Conservation (phyloP, 2,888 invertebrate species). For the Aspidiotus rigidus region DNA sequence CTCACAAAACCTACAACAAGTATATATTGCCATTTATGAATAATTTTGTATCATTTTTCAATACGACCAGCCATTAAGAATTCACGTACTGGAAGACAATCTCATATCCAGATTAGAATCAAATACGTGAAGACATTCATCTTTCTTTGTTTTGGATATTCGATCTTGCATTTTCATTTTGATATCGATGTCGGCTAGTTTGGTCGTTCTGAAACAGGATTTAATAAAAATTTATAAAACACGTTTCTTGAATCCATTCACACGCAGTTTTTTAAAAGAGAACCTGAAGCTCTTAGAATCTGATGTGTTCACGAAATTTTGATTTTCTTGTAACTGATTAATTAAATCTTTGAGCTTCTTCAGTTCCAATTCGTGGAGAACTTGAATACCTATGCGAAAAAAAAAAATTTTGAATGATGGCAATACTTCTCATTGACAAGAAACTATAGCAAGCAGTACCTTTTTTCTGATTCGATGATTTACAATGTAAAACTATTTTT, state of each 20-base stretch:
- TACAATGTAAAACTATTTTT: conserved; percentile 43
- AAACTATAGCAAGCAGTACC: neutral
- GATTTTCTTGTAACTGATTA: neutral
- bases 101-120: conserved; percentile 34
- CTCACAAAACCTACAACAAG: conserved; percentile 53
- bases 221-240: neutral
- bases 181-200: neutral
- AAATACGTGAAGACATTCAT: conserved; percentile 29
- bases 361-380: neutral
- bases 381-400: conserved; percentile 5
- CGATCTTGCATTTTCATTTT: neutral
- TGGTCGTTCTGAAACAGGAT: neutral
- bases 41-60: neutral
- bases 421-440: too few species aligned
- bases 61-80: neutral
- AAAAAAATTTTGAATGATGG: neutral
- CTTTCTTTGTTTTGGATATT: neutral
- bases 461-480: conserved; percentile 16
- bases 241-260: neutral
- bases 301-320: neutral
- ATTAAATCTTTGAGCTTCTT: conserved; percentile 7
- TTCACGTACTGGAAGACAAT: conserved; percentile 34
- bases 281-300: too few species aligned
- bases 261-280: too few species aligned
- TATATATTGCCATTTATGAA: neutral